Evolutionary conservation across 2,113 vertebrate genomes (phyloP).

Genomic region (Epinephelus moara): DNA sequence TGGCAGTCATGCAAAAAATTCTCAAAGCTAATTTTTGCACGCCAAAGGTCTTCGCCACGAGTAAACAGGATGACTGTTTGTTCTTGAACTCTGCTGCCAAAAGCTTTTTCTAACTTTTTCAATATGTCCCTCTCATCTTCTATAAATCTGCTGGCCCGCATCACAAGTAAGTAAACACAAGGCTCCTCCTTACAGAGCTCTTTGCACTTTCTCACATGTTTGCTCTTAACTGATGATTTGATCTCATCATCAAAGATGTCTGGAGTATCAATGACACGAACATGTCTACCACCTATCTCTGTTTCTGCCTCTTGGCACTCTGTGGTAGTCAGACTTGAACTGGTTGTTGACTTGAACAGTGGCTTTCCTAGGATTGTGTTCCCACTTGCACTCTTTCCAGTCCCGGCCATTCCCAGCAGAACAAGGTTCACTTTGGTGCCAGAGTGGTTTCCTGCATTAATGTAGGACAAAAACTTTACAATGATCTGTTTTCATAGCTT

Average conservation of each 20-base stretch:
- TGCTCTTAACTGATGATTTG: background rate
- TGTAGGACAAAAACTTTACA: no score
- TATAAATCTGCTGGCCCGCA: background rate
- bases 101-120: no score
- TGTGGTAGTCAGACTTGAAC: background rate
- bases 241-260: background rate
- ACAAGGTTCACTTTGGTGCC: background rate
- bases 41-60: background rate
- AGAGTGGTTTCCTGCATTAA: background rate
- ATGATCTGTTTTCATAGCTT: no score
- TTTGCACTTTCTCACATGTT: background rate
- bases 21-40: rapidly evolving
- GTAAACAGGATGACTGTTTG: no score
- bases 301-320: background rate
- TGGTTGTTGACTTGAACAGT: rapidly evolving
- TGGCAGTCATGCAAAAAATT: rapidly evolving
- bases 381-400: conserved; percentile 9
- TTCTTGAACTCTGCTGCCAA: no score
- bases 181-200: background rate
- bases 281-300: background rate
- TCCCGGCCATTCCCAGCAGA: background rate
- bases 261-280: conserved; percentile 1
- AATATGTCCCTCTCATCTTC: background rate
- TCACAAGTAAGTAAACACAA: background rate
- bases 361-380: background rate